Evolutionary conservation across 2,888 invertebrate species (phyloP), one percentile per base, ranked within the genome.

Genomic region (Dilophus febrilis): DNA sequence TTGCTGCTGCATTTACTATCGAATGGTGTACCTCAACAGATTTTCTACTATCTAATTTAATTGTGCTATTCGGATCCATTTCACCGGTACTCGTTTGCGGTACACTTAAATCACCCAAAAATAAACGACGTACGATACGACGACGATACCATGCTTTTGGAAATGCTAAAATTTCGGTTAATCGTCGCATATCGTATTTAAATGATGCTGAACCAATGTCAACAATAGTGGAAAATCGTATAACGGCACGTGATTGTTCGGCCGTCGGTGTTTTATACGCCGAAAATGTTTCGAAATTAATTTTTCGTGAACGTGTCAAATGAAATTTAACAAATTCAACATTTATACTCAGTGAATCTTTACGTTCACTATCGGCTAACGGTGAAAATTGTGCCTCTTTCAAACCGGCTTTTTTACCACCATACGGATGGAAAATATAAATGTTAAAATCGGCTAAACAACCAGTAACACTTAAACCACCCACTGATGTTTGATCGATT

Each of bases 81-180:
- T 42, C 42, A 13, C 40, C 40, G 8, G 34, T 39, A 35, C 28
- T 39, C n/a, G 45, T 37, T 35, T 53, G 54, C 18, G 58, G 57
- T 50, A 76, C 70, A 54, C 83, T 86, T 41, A 92, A 72, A 63
- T 98, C 97, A 0, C 98, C 94, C 38, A 94, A 71, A 64, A 94
- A 94, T 54, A 95, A 70, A 18, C 92, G 69, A 7, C 92, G 70
- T 22, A 95, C 91, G 52, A 98, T 88, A 48, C 86, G 86, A 30
- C 90, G 74, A 3, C 95, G 69, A 63, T 98, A 98, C 98, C 98
- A 98, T 12, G 97, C 95, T 64, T 92, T 92, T 0, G 97, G 97
- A 59, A 98, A 95, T 1, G 94, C 92, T 42, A 98, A 67, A 53
- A 98, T 94, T 66, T 98, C 98, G 0, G 91, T 86, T 45, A 98